These are phyloP conservation scores for Sebastes flavidus DNA, from an alignment of 2,797 vertebrate species.

Conservation along the genomic window DNA sequence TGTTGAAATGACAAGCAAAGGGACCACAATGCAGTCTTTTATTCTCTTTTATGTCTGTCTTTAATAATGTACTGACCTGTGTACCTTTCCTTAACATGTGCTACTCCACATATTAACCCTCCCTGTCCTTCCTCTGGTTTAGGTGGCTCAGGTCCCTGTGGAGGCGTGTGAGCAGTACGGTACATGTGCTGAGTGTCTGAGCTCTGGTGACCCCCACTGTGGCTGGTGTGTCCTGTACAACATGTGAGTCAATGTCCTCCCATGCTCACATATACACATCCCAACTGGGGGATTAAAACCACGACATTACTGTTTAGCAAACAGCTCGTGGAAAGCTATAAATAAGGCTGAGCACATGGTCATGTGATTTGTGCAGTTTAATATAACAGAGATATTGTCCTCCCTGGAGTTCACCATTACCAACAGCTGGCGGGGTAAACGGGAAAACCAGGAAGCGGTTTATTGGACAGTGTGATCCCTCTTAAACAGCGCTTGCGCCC, in stretches of 20 bases:
- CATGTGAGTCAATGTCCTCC: slow-evolving; percentile 85
- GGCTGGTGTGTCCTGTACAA: slow-evolving; percentile 96
- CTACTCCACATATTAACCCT: not conserved
- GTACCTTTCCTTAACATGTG: not conserved
- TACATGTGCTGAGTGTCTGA: slow-evolving; percentile 91
- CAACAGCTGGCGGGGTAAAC: slow-evolving; percentile 50
- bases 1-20: not conserved
- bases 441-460: slow-evolving; percentile 38
- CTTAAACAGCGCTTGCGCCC: slow-evolving; percentile 32
- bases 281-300: slow-evolving; percentile 43
- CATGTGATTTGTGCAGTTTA: slow-evolving; percentile 35
- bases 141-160: slow-evolving; percentile 92
- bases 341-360: slow-evolving; percentile 22
- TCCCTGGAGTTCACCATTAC: slow-evolving; percentile 40
- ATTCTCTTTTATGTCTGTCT: not conserved
- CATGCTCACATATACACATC: not conserved
- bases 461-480: slow-evolving; percentile 43
- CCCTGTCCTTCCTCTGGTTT: slow-evolving; percentile 21
- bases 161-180: slow-evolving; percentile 92
- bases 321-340: slow-evolving; percentile 23
- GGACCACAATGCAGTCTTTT: not conserved
- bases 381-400: slow-evolving; percentile 31
- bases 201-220: slow-evolving; percentile 94
- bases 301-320: slow-evolving; percentile 31
- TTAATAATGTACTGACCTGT: not conserved